Evolutionary conservation across 2,797 vertebrate genomes (phyloP), one percentile per base, ranked within the genome.

Genomic region (Eleutherodactylus coqui): DNA sequence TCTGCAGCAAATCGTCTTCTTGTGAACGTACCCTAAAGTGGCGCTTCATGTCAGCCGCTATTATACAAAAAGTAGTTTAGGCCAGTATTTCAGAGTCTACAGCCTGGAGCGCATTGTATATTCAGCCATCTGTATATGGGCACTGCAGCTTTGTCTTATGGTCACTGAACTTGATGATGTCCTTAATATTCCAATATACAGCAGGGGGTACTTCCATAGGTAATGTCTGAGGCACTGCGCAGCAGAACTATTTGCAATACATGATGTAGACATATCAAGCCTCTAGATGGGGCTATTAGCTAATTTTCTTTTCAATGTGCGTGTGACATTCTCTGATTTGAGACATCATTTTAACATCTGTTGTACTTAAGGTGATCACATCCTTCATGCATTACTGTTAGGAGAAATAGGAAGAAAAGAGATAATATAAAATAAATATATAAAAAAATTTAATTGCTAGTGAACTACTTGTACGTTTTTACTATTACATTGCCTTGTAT

Each of bases 281-380:
- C 62, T 16, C 79, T 69, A 81, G 79, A 51, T 69, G 79, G 79
- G 32, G 79, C 62, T 36, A 51, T 81, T 51, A 2, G 16, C 36
- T 38, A 13, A 45, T 16, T 27, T 73, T 73, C 21, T 70, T 4
- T 4, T 9, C 36, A 1, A 8, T 0, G 11, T 19, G 5, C 6
- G 8, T 67, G 14, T 62, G 0, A 58, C 24, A 58, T 13, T 27
- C n/a, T 58, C 24, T 11, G 6, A 9, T 27, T 58, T 27, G n/a
- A n/a, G n/a, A n/a, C n/a, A n/a, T n/a, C 5, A 49, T 13, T 58
- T 58, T 27, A 27, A 58, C 5, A 24, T 21, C 9, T 27, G 51
- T 53, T 45, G 14, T 45, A 45, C 24, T n/a, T 55, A 24, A 7
- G 7, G 21, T n/a, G 21, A 13, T 24, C 9, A 1, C 53, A 55